Evolutionary conservation across 2,888 invertebrate genomes (phyloP), one percentile per base, ranked within the genome.

Genomic region (Euphydryas editha): DNA sequence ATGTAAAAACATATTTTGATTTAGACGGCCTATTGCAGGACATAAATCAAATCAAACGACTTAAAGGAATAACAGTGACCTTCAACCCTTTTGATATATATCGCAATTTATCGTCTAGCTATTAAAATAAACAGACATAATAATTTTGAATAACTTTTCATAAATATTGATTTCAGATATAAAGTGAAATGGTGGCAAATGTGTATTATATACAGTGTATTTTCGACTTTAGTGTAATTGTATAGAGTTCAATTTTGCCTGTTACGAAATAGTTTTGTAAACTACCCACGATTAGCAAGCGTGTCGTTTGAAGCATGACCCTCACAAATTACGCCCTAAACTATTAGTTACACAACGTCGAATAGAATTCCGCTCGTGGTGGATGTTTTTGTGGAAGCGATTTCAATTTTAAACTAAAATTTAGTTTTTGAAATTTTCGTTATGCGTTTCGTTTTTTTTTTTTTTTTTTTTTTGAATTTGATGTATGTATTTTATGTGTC

Each of bases 241-340:
- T 15, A 49, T 24, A 21, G 8, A 7, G 15, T 15, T 15, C 24
- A 49, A 24, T 20, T 49, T 49, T 21, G 49, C 1, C 13, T 21
- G 21, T 21, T 15, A 51, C 2, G n/a, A 24, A 47, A 51, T 59
- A 61, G 36, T 65, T 49, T 36, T 17, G 49, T 42, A 61, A 51
- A 57, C 56, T 61, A 61, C 42, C 57, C 57, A 24, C 61, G 49
- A 61, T 65, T 65, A 61, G 57, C 57, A 20, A 17, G 37, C 49
- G 42, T 56, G 60, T 49, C 56, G 61, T 51, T 65, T 65, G 65
- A 57, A 49, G 61, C 36, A 51, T 37, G 65, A 61, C 51, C 65
- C 39, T 30, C 30, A 30, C 61, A 60, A 65, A 65, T 61, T 65
- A 61, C 61, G 51, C 24, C 42, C 39, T 17, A 60, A 60, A 54